phyloP scores from a whole-genome alignment of 2,888 invertebrate species.

The Aphrophora alni region DNA sequence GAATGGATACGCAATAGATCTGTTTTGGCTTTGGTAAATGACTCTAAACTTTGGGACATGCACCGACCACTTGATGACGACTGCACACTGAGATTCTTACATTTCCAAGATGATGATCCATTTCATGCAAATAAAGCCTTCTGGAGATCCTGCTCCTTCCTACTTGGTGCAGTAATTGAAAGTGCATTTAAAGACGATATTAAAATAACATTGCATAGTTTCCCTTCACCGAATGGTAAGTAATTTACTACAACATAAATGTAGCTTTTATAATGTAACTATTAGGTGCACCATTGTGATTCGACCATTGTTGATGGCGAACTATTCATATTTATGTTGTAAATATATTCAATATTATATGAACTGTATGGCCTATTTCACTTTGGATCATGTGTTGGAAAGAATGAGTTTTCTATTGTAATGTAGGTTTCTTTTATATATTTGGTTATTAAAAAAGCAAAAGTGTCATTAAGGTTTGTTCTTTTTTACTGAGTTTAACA shows the following conservation, averaged over 20 bases:
- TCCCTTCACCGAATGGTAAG: conserved; percentile 86
- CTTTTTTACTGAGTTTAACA: too few species aligned
- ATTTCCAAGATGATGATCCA: conserved; percentile 66
- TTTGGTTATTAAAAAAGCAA: too few species aligned
- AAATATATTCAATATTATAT: too few species aligned
- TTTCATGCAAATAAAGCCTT: conserved; percentile 78
- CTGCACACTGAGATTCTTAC: conserved; percentile 67
- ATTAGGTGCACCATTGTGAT: too few species aligned
- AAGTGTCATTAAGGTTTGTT: too few species aligned
- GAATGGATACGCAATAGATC: conserved; percentile 73
- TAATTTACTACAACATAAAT: conserved; percentile 39
- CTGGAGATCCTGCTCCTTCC: conserved; percentile 91
- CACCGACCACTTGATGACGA: conserved; percentile 75
- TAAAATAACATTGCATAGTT: conserved; percentile 83
- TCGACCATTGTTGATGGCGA: too few species aligned
- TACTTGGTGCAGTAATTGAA: conserved; percentile 81
- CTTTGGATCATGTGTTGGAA: too few species aligned
- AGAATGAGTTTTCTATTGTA: too few species aligned
- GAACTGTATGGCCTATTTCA: too few species aligned
- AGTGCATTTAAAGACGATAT: conserved; percentile 81
- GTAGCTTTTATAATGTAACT: too few species aligned
- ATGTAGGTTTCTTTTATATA: too few species aligned
- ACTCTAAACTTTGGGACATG: conserved; percentile 87
- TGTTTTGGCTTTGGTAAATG: conserved; percentile 82
- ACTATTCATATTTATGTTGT: too few species aligned